Conservation (phyloP, 2,888 invertebrate species). For the Drosophila tanythrix region DNA sequence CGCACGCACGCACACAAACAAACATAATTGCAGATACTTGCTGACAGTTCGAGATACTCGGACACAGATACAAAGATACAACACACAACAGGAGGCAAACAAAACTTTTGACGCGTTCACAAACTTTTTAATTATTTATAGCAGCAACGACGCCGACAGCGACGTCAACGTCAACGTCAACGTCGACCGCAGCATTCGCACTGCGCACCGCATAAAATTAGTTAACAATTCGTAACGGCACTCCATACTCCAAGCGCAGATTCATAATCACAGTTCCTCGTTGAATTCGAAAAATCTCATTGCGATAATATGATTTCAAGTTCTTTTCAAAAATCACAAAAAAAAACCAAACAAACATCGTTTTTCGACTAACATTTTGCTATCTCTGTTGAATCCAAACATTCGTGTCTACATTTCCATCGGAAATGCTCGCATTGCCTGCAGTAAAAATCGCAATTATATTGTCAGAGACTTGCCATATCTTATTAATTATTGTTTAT, state of each 20-base stretch:
- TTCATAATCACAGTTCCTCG: background rate
- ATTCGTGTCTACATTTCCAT: too few relatives aligned
- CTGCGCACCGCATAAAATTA: constrained; percentile 29
- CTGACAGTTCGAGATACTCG: constrained; percentile 29
- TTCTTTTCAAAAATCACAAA: background rate
- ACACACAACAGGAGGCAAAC: constrained; percentile 18
- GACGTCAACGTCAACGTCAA: background rate
- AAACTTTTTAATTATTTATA: constrained; percentile 46
- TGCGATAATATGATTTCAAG: background rate
- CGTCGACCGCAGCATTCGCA: constrained; percentile 9
- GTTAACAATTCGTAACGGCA: constrained; percentile 14
- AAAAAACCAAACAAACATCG: background rate
- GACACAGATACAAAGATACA: constrained; percentile 14
- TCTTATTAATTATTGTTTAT: background rate
- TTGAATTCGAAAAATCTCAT: background rate
- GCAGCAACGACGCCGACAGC: constrained; percentile 19
- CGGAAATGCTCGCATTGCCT: too few relatives aligned
- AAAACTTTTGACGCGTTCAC: constrained; percentile 30
- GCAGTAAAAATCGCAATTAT: background rate
- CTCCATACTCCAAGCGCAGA: constrained; percentile 14
- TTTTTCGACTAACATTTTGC: background rate
- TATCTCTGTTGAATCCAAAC: too few relatives aligned
- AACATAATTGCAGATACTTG: constrained; percentile 20
- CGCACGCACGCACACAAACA: constrained; percentile 22
- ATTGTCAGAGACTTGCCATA: background rate